A percentile compares a stretch with the other conserved stretches of the same genome.
phyloP scores from a whole-genome alignment of 2,888 invertebrate species.

The Acleris holmiana region DNA sequence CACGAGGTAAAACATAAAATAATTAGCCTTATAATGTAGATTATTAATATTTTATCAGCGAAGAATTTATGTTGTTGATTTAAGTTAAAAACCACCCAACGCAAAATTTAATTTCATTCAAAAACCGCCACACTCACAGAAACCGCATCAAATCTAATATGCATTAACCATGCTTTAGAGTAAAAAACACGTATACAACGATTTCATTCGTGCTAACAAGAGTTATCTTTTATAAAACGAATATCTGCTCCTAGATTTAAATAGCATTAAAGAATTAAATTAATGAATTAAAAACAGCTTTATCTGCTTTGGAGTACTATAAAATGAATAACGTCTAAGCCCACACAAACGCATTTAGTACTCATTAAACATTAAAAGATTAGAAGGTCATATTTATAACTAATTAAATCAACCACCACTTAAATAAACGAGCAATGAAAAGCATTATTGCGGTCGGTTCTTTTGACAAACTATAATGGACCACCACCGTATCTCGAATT shows the following conservation, averaged over 20 bases:
- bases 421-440: constrained; percentile 62
- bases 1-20: too few relatives aligned
- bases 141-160: constrained; percentile 1
- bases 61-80: too few relatives aligned
- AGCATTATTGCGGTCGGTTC: constrained; percentile 56
- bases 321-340: constrained; percentile 48
- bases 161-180: not conserved
- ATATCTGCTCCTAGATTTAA: constrained; percentile 14
- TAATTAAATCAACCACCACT: constrained; percentile 74
- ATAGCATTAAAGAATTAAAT: constrained; percentile 15
- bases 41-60: too few relatives aligned
- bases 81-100: too few relatives aligned
- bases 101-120: not conserved
- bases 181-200: not conserved
- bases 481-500: constrained; percentile 51
- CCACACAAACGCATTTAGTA: constrained; percentile 49
- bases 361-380: constrained; percentile 69
- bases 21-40: too few relatives aligned
- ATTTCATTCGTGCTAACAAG: not conserved
- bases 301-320: constrained; percentile 43
- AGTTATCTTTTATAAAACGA: constrained; percentile 1
- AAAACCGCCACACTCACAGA: not conserved
- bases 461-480: constrained; percentile 65
- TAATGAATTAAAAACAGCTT: constrained; percentile 12
- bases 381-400: constrained; percentile 71